Percentiles rank a stretch among this genome's conserved stretches.
These are phyloP conservation scores for Eidolon dupreanum DNA, from an alignment of 2,797 vertebrate species.

Conservation along the genomic window DNA sequence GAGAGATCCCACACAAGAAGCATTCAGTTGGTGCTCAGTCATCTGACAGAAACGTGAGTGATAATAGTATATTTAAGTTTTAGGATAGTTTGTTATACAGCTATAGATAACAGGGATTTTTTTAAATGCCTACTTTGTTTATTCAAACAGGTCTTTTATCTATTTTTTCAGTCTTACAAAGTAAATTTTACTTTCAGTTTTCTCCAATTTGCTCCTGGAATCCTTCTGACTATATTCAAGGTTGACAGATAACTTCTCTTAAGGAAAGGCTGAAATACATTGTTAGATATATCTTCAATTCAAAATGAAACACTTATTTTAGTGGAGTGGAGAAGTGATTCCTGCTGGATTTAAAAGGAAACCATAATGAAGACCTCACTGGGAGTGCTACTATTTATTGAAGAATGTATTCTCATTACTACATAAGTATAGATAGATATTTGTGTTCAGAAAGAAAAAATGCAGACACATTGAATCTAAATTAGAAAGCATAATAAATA, in stretches of 20 bases:
- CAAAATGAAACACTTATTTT: not conserved
- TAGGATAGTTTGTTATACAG: not conserved
- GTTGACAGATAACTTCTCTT: not conserved
- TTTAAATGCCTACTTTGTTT: not conserved
- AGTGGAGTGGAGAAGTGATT: not conserved
- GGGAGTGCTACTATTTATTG: not conserved
- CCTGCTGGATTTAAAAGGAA: not conserved
- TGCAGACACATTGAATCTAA: conserved; percentile 73
- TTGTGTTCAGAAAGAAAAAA: not conserved
- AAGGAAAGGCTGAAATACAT: not conserved
- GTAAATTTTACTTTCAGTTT: not conserved
- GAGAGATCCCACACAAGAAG: not conserved
- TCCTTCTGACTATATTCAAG: not conserved
- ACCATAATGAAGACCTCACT: not conserved
- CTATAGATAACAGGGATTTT: not conserved
- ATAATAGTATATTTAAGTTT: not conserved
- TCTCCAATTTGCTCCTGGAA: conserved; percentile 14
- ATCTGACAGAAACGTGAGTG: not conserved
- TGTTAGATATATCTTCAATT: not conserved
- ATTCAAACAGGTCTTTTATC: not conserved
- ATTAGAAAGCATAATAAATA: conserved; percentile 77
- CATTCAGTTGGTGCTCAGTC: not conserved
- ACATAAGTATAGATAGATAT: not conserved
- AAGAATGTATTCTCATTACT: not conserved
- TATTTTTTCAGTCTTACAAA: not conserved